Percentiles rank a stretch among this genome's conserved stretches.
These are phyloP conservation scores for Orchesella flavescens DNA, from an alignment of 2,888 invertebrate genomes.

Conservation along the genomic window DNA sequence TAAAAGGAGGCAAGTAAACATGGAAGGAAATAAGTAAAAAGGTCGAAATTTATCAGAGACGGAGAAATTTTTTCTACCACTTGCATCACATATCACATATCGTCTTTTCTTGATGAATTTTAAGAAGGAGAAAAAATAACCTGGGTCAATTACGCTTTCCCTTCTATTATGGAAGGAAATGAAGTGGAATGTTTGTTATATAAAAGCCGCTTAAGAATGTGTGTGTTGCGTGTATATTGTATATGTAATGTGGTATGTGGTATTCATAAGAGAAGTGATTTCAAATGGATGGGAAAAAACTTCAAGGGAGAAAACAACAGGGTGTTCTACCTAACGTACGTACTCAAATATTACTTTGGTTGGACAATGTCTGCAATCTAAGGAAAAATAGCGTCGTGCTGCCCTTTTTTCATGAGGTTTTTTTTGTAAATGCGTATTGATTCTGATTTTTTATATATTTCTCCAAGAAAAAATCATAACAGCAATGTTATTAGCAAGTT, in stretches of 20 bases:
- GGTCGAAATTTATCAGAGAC: constrained; percentile 3
- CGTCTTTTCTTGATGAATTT: constrained; percentile 35
- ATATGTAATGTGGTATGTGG: too few relatives aligned
- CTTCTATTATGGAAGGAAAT: too few relatives aligned
- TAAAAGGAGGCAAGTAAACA: constrained; percentile 2
- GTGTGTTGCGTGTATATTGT: too few relatives aligned
- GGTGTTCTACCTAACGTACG: too few relatives aligned
- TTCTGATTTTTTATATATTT: constrained; percentile 14
- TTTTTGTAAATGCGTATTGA: constrained; percentile 29
- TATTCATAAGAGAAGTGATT: too few relatives aligned
- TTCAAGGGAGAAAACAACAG: background rate
- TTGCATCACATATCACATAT: background rate
- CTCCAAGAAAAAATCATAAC: constrained; percentile 18
- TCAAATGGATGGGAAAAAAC: background rate
- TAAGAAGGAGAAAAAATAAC: constrained; percentile 13
- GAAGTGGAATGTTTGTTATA: too few relatives aligned
- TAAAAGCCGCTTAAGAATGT: too few relatives aligned
- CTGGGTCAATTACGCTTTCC: background rate
- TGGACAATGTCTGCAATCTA: background rate
- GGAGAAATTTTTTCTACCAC: background rate
- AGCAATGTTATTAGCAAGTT: background rate
- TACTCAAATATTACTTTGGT: too few relatives aligned
- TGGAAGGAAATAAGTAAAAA: constrained; percentile 6
- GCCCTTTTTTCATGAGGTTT: background rate
- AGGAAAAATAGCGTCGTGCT: background rate